Percentiles rank a stretch among this genome's conserved stretches.
phyloP scores from a whole-genome alignment of 1,140 invertebrate species.

The Lethrus apterus region DNA sequence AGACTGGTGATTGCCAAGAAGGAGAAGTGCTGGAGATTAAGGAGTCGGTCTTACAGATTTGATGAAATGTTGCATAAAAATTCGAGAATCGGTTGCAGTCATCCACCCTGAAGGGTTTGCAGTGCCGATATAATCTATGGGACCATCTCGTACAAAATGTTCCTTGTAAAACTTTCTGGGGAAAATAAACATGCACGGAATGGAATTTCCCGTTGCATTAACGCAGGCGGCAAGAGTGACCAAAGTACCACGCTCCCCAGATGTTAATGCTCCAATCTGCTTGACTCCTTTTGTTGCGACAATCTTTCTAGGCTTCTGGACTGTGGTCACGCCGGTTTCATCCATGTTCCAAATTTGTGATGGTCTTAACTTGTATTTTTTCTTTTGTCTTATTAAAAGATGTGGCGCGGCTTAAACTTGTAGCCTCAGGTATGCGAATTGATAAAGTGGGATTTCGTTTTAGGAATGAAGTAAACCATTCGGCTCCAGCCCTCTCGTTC shows the following conservation, averaged over 20 bases:
- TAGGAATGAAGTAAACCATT: conserved; percentile 13
- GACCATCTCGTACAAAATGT: conserved; percentile 8
- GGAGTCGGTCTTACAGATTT: conserved; percentile 15
- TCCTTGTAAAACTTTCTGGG: conserved; percentile 8
- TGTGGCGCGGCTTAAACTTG: conserved; percentile 9
- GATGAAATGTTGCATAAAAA: conserved; percentile 15
- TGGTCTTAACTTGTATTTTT: not conserved
- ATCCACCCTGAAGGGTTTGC: conserved; percentile 20
- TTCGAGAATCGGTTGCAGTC: conserved; percentile 5
- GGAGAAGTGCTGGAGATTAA: not conserved
- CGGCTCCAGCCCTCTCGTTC: conserved; percentile 8
- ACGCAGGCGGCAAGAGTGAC: too few relatives aligned
- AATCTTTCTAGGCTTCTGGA: too few relatives aligned
- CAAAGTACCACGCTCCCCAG: too few relatives aligned
- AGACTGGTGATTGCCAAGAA: conserved; percentile 29
- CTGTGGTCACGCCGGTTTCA: too few relatives aligned
- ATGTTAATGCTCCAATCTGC: too few relatives aligned
- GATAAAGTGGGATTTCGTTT: conserved; percentile 13
- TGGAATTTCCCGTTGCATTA: conserved; percentile 22
- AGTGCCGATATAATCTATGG: conserved; percentile 4
- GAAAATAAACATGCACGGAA: conserved; percentile 33
- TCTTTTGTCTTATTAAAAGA: conserved; percentile 10
- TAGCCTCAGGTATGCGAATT: conserved; percentile 12
- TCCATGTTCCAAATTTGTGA: too few relatives aligned
- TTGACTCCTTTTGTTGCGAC: conserved; percentile 1